Base-by-base conservation (phyloP, 2,113 vertebrate genomes). In the Rhinichthys klamathensis region DNA sequence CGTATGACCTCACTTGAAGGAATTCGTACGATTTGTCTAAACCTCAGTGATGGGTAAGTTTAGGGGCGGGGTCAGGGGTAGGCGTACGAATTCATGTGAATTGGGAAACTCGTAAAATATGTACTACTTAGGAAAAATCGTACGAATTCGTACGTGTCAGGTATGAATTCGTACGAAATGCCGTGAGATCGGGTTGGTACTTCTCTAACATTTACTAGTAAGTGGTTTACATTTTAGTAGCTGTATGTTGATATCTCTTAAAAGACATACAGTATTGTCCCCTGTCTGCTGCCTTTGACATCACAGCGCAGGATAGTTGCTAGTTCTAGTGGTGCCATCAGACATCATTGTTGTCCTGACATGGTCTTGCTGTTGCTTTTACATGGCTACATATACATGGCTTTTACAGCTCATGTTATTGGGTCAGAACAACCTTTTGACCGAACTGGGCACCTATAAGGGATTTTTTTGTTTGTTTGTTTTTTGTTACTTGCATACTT, bases 351-450 rank as follows among this genome's bases (percentile, higher is more conserved):
- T 30, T 80, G 56, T 30, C 58, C n/a, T 60, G 3, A 60, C 30
- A 60, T 27, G 1, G 63, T 44, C 16, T 46, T 78, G 6, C 58
- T 30, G 30, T 30, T 30, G 30, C 30, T 30, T 30, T 1, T 30
- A 30, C 30, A 30, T 30, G 1, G 30, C 30, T 30, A 30, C 30
- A 30, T 30, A 30, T 30, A 30, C 70, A 44, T 73, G 70, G 32
- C 70, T 44, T 73, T 46, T 46, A 44, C n/a, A n/a, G 38, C 23
- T 46, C 70, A 44, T 23, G 38, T 73, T 73, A 73, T 73, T 73
- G 35, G 12, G 70, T 44, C 70, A 73, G 38, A 73, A 25, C 23
- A 25, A 25, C 23, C 23, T 46, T 23, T 73, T 23, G 41, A 12
- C 38, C n/a, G 38, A 73, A 25, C 38, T 25, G 23, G 21, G 32